Evolutionary conservation across 2,888 invertebrate species (phyloP).

Genomic region (Thecophora atra): DNA sequence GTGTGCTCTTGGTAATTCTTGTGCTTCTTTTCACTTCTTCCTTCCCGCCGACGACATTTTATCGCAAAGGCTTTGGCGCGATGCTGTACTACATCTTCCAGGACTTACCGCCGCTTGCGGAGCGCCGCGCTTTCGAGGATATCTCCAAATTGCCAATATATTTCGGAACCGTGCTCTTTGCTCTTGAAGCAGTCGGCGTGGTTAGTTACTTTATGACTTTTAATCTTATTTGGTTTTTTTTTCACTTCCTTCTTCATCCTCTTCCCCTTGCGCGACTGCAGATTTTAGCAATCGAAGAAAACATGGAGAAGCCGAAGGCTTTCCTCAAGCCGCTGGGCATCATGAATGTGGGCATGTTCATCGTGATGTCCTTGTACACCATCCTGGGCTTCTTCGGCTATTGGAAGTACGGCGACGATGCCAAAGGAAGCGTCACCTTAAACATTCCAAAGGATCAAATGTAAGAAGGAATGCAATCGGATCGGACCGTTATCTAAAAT

Average conservation of each 20-base stretch:
- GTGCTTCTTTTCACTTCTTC: background rate
- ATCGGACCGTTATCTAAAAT: background rate
- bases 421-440: slow-evolving; percentile 85
- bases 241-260: background rate
- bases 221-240: background rate
- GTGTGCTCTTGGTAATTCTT: background rate
- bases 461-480: slow-evolving; percentile 70
- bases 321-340: slow-evolving; percentile 92
- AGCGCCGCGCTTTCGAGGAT: slow-evolving; percentile 66
- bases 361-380: slow-evolving; percentile 85
- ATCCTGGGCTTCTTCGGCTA: slow-evolving; percentile 94
- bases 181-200: slow-evolving; percentile 85
- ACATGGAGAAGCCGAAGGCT: slow-evolving; percentile 89
- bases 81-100: slow-evolving; percentile 86
- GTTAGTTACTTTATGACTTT: slow-evolving; percentile 68
- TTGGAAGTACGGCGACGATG: slow-evolving; percentile 81
- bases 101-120: slow-evolving; percentile 69
- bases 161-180: slow-evolving; percentile 93
- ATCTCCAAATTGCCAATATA: slow-evolving; percentile 78
- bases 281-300: slow-evolving; percentile 96
- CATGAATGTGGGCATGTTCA: slow-evolving; percentile 88
- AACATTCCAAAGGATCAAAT: slow-evolving; percentile 79
- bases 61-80: slow-evolving; percentile 72
- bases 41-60: background rate
- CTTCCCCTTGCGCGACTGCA: slow-evolving; percentile 58